Evolutionary conservation across 2,797 vertebrate genomes (phyloP), one percentile per base, ranked within the genome.

Genomic region (Onychomys torridus): DNA sequence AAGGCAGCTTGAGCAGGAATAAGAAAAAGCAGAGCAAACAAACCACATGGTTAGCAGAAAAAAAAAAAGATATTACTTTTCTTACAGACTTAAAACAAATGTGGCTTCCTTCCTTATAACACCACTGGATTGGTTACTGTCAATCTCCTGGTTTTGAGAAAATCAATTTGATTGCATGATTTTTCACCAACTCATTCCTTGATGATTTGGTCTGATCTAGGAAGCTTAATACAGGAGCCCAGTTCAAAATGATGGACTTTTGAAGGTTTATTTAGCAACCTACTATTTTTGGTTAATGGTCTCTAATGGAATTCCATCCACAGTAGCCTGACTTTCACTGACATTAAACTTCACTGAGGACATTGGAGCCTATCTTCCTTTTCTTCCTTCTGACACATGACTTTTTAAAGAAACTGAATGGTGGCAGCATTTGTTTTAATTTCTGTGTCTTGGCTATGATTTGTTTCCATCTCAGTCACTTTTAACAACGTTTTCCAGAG

Each of bases 401-500:
- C 2, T 57, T 79, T 69, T 5, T 55, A 69, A 59, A 59, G 73
- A 46, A 55, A 83, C 13, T 63, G n/a, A 55, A 40, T 40, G 7
- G 7, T 55, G 5, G 59, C 81, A 79, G 2, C 52, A 25, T 79
- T 93, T 94, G 57, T 59, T 11, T 90, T 65, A 93, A 76, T 67
- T 96, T 94, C 37, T 90, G 1, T 43, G 75, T 23, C 23, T 95
- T 77, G 79, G 67, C 25, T 67, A 3, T 65, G n/a, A 79, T 75
- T 91, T 86, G 11, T 91, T 91, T 89, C 52, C 43, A 57, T 52
- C 19, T 83, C 29, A 52, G 46, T 87, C 52, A 77, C 29, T 73
- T 37, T 65, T 87, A 84, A 87, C 81, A 55, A 92, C 3, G 49
- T 34, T 76, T 95, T 88, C 17, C 14, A 61, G 86, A 65, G 77